Evolutionary conservation across 2,113 vertebrate species (phyloP).

Genomic region (Etheostoma spectabile): DNA sequence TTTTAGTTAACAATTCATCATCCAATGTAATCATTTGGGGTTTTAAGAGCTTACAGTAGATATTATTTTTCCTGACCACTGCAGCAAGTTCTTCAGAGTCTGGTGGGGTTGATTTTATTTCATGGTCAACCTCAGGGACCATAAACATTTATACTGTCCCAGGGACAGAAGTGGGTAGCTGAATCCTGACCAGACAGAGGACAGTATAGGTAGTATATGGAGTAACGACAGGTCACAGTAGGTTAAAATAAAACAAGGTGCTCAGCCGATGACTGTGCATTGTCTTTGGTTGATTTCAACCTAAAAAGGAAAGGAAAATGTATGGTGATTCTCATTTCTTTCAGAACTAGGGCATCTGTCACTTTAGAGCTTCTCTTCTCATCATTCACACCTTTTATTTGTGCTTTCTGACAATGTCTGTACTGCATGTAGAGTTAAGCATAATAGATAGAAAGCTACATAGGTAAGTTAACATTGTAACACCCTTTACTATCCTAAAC

Average conservation of each 20-base stretch:
- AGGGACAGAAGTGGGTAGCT: conserved; percentile 59
- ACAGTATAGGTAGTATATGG: conserved; percentile 22
- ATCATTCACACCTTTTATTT: background rate
- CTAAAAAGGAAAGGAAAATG: conserved; percentile 36
- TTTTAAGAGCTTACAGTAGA: conserved; percentile 43
- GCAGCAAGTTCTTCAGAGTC: conserved; percentile 51
- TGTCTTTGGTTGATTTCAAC: conserved; percentile 43
- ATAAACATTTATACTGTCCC: conserved; percentile 72
- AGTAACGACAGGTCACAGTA: conserved; percentile 42
- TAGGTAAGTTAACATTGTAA: background rate
- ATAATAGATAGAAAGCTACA: too few relatives aligned
- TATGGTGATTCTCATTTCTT: background rate
- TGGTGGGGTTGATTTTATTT: conserved; percentile 70
- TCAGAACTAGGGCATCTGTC: background rate
- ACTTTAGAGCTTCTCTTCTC: background rate
- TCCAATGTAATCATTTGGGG: conserved; percentile 15
- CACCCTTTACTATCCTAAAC: background rate
- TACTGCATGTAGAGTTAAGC: background rate
- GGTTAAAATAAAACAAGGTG: conserved; percentile 46
- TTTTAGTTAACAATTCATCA: conserved; percentile 26
- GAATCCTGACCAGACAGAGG: conserved; percentile 53
- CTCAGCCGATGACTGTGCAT: conserved; percentile 36
- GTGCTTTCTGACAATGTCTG: background rate
- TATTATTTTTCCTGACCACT: conserved; percentile 31
- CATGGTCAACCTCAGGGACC: conserved; percentile 64